Evolutionary conservation across 2,113 vertebrate species (phyloP).

Genomic region (Xenopus borealis): DNA sequence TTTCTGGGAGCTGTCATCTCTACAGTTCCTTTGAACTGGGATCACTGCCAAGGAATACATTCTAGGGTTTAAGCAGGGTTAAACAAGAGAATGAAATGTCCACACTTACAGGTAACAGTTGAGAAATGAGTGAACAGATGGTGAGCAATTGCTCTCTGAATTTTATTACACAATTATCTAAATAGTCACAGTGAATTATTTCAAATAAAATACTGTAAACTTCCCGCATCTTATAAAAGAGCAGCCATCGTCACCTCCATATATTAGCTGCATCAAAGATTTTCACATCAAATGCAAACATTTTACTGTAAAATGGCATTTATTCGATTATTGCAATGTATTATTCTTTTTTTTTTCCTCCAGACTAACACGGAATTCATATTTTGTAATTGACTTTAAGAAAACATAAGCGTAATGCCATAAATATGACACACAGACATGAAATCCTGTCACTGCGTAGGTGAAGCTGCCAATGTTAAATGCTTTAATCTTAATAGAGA

Average conservation of each 20-base stretch:
- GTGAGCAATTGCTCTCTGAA: not conserved
- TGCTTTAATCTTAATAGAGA: constrained; percentile 43
- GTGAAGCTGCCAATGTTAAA: constrained; percentile 41
- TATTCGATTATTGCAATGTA: constrained; percentile 42
- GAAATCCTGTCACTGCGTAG: constrained; percentile 37
- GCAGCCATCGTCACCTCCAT: constrained; percentile 29
- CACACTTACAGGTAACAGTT: not conserved
- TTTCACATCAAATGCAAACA: constrained; percentile 31
- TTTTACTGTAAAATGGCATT: constrained; percentile 32
- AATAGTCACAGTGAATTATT: constrained; percentile 30
- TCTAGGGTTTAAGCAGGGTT: not conserved
- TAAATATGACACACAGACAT: constrained; percentile 42
- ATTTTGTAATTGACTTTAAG: constrained; percentile 44
- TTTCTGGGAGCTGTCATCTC: no score
- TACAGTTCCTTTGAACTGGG: no score
- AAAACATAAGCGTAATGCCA: constrained; percentile 39
- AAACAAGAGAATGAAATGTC: not conserved
- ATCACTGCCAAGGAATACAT: no score
- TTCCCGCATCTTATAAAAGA: constrained; percentile 29
- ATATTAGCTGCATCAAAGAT: constrained; percentile 33
- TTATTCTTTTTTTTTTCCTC: constrained; percentile 25
- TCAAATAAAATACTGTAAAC: constrained; percentile 30
- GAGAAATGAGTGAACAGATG: constrained; percentile 1
- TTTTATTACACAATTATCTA: constrained; percentile 39
- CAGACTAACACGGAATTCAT: constrained; percentile 31